Evolutionary conservation across 1,140 invertebrate genomes (phyloP), one percentile per base, ranked within the genome.

Genomic region (Hormaphis cornu): DNA sequence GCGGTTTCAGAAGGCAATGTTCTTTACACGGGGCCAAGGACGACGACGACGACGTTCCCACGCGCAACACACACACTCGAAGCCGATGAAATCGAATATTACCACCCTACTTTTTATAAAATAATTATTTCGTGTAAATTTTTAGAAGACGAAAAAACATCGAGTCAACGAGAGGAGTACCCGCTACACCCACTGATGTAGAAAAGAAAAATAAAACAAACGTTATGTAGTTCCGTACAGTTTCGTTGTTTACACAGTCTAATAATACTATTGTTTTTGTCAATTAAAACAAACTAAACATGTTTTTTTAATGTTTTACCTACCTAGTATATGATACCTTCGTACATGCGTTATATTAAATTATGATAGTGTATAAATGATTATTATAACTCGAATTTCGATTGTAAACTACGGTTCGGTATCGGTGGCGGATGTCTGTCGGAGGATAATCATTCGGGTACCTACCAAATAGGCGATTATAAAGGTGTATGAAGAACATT

Each of bases 241-340:
- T 61, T 42, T 42, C 40, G 26, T 44, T 61, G 44, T 28, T 61
- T 40, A 61, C n/a, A n/a, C n/a, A 44, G 22, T 59, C 6, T 44
- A 18, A 14, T 5, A 8, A 42, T 18, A 18, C 26, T 61, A 56
- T 61, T 61, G 14, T 61, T 61, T 61, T 61, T 40, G 58, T 61
- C 58, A 61, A 61, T 61, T 61, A 61, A 44, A n/a, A 61, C 28
- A 61, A 61, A 61, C 44, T 42, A 18, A 61, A 61, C 37, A 40
- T 8, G 7, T 44, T 61, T 30, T 56, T 61, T 58, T 44, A 10
- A 26, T 24, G 58, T 61, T 42, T 61, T 61, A 44, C n/a, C 14
- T 61, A 44, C n/a, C 14, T 56, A 56, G 53, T 20, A 37, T 24
- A 56, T 22, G n/a, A n/a, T n/a, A n/a, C n/a, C n/a, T n/a, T n/a